phyloP scores from a whole-genome alignment of 2,888 invertebrate species.

The Pardosa pseudoannulata region DNA sequence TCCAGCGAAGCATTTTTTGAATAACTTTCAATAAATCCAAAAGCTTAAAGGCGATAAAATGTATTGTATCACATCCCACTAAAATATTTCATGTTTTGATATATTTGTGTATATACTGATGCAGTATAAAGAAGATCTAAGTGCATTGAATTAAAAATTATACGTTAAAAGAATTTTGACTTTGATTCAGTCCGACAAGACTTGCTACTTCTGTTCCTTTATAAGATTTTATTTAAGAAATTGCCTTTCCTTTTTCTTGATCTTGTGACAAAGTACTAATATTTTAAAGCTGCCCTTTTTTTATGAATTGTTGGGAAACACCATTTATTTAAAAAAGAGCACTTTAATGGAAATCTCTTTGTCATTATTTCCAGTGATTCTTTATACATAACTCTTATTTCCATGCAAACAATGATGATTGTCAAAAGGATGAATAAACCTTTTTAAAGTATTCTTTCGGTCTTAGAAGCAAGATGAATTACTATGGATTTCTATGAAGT shows the following conservation, averaged over 20 bases:
- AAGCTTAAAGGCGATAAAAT: background rate
- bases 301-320: background rate
- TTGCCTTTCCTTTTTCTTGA: background rate
- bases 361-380: background rate
- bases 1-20: background rate
- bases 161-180: background rate
- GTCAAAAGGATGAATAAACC: background rate
- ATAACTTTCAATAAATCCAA: background rate
- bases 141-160: background rate
- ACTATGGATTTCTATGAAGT: background rate
- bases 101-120: background rate
- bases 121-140: background rate
- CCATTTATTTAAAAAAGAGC: background rate
- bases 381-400: background rate
- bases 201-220: background rate
- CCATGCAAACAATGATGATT: background rate
- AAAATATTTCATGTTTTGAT: background rate
- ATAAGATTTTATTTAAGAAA: background rate
- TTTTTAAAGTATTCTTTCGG: background rate
- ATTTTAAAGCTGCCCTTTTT: background rate
- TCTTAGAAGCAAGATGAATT: background rate
- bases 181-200: background rate
- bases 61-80: background rate
- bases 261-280: background rate
- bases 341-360: conserved; percentile 1